Evolutionary conservation across 2,888 invertebrate genomes (phyloP).

Genomic region (Heliconius ismenius): DNA sequence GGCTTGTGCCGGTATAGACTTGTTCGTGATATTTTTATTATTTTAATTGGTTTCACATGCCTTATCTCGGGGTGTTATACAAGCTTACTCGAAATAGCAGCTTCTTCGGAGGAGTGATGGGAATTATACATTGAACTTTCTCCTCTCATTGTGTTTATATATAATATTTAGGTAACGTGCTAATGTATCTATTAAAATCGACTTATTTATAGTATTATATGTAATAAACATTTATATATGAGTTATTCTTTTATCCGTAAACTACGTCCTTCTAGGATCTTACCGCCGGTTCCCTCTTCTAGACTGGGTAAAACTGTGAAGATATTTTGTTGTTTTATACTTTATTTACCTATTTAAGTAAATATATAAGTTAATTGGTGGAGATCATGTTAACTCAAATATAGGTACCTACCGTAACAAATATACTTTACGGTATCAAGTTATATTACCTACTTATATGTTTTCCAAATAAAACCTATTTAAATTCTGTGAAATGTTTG

Average conservation of each 20-base stretch:
- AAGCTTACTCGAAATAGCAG: conserved; percentile 55
- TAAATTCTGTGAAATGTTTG: too few species aligned
- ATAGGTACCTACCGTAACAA: not conserved
- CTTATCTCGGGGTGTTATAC: conserved; percentile 59
- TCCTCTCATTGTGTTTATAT: not conserved
- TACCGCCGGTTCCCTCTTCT: not conserved
- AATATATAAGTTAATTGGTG: not conserved
- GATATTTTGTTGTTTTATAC: not conserved
- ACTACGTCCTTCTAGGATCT: not conserved
- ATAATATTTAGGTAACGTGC: not conserved
- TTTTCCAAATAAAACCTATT: too few species aligned
- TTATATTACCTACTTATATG: too few species aligned
- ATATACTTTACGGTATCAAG: too few species aligned
- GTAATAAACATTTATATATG: not conserved
- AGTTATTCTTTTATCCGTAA: not conserved
- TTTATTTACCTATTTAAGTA: not conserved
- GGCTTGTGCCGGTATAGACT: conserved; percentile 54
- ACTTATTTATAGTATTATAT: conserved; percentile 4
- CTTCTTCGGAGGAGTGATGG: conserved; percentile 25
- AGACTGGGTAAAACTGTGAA: not conserved
- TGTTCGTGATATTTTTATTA: conserved; percentile 53
- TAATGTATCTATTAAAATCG: not conserved
- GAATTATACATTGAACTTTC: not conserved
- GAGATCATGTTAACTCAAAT: not conserved
- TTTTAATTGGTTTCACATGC: conserved; percentile 50